Base-by-base conservation (phyloP, 2,888 invertebrate genomes). In the Caenorhabditis auriculariae region DNA sequence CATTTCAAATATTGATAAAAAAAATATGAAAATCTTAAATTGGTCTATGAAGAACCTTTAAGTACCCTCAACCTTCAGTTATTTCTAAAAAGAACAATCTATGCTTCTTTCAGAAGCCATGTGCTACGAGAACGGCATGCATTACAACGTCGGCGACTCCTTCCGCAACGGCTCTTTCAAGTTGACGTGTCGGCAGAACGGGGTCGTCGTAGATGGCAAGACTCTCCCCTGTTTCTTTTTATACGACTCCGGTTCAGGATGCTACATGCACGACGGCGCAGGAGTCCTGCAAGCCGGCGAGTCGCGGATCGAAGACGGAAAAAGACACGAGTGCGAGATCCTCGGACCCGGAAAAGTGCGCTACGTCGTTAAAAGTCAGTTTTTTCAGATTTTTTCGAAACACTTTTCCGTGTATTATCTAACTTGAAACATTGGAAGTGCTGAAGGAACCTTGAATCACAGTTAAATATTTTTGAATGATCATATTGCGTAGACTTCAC, bases 111-210 rank as follows among this genome's bases (percentile, higher is more conserved):
- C 28, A 76, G 78, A 75, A 48, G 67, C 76, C 15, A 78, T 80
- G 63, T 79, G 79, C 47, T 80, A 69, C 54, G 76, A 80, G 51
- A 78, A 79, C 48, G 77, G 77, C 23, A 66, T 72, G 39, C 76
- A 80, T 49, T 79, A 79, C 58, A 75, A 80, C 45, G 60, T 79
- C 26, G 79, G 79, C 3, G 76, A 79, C 41, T 63, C 74, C 6
- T 79, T 76, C 66, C 54, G 75, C 21, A 79, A 79, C 43, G 79
- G 79, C 37, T 76, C 77, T 0, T 79, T 79, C 67, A 75, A 78
- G 28, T 46, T 79, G 35, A 60, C 68, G 4, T 79, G 79, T 48
- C 60, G 70, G 51, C 71, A 72, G 15, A 69, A 67, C 15, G 79
- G 78, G n/a, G 64, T 78, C 24, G 69, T 66, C 41, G 75, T 77